Evolutionary conservation across 2,113 vertebrate genomes (phyloP), one percentile per base, ranked within the genome.

Genomic region (Corythoichthys haematopterus): DNA sequence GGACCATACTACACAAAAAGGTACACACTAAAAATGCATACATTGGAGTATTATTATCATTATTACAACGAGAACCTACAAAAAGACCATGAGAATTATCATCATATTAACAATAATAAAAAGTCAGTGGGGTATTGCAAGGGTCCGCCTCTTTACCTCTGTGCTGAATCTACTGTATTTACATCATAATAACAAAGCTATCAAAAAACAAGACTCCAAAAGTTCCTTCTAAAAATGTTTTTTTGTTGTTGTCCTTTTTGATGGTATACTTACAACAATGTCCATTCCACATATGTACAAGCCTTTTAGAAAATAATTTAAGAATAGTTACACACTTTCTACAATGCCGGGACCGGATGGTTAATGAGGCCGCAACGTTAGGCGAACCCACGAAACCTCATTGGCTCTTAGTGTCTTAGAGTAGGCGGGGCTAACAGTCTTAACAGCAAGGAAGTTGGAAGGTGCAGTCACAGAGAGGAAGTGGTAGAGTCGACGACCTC

Each of bases 401-500:
- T 36, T 57, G 28, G 55, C 35, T 57, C 4, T 6, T 36, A 14
- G 55, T 28, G 55, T 4, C 33, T 36, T 28, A 28, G 20, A 3
- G 55, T 57, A 33, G 55, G 55, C 33, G 33, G 84, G 73, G 88
- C 92, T 95, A 96, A 95, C 94, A 94, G 93, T 95, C 95, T 28
- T 70, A 91, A 88, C 89, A 90, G 72, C 53, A 76, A 91, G 88
- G 81, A 63, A 65, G 74, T 16, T 52, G 82, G 78, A 50, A 70
- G 69, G 75, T 15, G n/a, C 5, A n/a, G 40, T 93, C 90, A 99
- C 94, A 99, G 94, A 76, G 97, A 99, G 56, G 97, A 99, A 51
- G 97, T 98, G 78, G 97, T 99, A 70, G 97, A 98, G 90, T 99
- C 97, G 14, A 98, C 93, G n/a, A 99, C 95, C 90, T 99, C 97